Conservation (phyloP, 2,888 invertebrate genomes). For the Nephrotoma guestfalica region DNA sequence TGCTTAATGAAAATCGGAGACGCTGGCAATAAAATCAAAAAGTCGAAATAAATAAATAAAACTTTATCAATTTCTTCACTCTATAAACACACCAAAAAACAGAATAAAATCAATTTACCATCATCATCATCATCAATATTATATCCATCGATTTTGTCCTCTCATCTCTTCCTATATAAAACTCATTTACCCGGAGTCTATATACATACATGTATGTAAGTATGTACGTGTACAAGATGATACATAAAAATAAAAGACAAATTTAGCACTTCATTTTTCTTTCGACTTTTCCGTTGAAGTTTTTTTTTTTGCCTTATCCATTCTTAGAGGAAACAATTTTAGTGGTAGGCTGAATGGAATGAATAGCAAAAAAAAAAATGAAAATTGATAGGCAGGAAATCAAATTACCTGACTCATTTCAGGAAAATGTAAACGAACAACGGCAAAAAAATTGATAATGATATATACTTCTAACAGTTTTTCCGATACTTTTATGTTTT, state of each 20-base stretch:
- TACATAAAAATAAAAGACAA: background rate
- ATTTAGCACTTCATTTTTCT: slow-evolving; percentile 2
- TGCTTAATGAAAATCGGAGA: background rate
- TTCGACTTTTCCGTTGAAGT: background rate
- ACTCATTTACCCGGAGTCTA: background rate
- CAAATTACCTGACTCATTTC: slow-evolving; percentile 2
- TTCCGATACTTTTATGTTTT: background rate
- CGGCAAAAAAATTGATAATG: background rate
- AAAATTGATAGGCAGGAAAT: slow-evolving; percentile 3
- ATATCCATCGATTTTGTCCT: background rate
- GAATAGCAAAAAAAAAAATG: background rate
- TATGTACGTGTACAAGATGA: background rate
- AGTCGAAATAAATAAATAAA: background rate
- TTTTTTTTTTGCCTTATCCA: background rate
- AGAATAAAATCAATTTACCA: background rate
- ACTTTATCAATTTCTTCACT: background rate
- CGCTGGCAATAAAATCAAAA: background rate
- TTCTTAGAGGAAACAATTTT: background rate
- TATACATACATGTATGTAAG: background rate
- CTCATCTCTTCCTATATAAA: background rate
- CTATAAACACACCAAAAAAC: background rate
- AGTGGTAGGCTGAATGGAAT: background rate
- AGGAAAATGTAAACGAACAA: background rate
- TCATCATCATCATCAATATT: background rate
- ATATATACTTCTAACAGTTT: background rate